Percentiles rank a stretch among this genome's conserved stretches.
These are phyloP conservation scores for Lepidurus couesii DNA, from an alignment of 1,140 invertebrate species.

Conservation along the genomic window DNA sequence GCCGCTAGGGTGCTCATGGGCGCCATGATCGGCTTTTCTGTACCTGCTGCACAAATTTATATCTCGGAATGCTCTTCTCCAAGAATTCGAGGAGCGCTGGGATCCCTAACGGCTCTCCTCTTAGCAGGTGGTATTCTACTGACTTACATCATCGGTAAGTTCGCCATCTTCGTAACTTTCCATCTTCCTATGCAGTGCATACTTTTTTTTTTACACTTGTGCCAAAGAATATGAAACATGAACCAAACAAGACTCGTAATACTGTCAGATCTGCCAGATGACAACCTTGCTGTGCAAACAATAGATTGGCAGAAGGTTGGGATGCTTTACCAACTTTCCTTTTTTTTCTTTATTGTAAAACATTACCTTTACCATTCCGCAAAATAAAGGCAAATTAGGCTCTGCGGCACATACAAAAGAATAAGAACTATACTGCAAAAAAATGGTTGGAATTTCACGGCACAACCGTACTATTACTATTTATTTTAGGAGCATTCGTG, in stretches of 20 bases:
- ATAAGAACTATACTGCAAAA: too few species aligned
- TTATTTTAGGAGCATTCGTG: conserved; percentile 62
- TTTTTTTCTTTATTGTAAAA: too few species aligned
- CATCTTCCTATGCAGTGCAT: neutral
- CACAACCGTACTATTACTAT: neutral
- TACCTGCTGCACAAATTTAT: conserved; percentile 58
- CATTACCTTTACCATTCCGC: too few species aligned
- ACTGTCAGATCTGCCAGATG: too few species aligned
- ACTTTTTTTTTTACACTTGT: neutral
- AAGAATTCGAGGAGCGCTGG: conserved; percentile 64
- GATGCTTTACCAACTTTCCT: too few species aligned
- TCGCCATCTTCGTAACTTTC: neutral
- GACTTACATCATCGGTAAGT: conserved; percentile 42
- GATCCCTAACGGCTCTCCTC: conserved; percentile 73
- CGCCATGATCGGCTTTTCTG: conserved; percentile 54
- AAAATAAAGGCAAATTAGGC: too few species aligned
- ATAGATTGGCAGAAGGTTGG: too few species aligned
- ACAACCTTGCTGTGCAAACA: too few species aligned
- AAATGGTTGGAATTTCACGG: neutral
- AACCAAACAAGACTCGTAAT: too few species aligned
- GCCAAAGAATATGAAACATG: too few species aligned
- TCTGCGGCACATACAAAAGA: too few species aligned
- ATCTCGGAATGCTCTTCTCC: conserved; percentile 61
- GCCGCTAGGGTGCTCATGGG: conserved; percentile 60
- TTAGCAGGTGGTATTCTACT: conserved; percentile 68